Evolutionary conservation across 2,797 vertebrate species (phyloP).

Genomic region (Zalophus californianus): DNA sequence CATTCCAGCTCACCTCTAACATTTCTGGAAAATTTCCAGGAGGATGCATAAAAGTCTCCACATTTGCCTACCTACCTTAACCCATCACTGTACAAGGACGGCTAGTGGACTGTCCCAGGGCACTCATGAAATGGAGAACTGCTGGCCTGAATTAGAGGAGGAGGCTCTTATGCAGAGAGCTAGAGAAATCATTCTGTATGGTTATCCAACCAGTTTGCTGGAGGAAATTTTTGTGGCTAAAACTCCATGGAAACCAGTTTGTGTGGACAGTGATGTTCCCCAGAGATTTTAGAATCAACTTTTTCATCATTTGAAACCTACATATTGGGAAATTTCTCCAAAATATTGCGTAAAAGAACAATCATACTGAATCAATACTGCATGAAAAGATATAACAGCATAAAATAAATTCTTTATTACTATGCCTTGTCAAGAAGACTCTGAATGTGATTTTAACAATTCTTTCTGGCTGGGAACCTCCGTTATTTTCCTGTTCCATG

Average conservation of each 20-base stretch:
- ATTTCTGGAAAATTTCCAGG: not conserved
- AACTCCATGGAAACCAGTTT: conserved; percentile 9
- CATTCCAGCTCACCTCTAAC: not conserved
- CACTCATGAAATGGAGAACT: rapidly evolving
- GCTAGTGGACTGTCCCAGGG: not conserved
- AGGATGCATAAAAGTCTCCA: not conserved
- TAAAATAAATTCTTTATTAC: conserved; percentile 72
- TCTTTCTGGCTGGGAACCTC: not conserved
- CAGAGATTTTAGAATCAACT: conserved; percentile 25
- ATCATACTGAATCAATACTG: conserved; percentile 56
- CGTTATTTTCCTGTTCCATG: not conserved
- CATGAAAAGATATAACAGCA: conserved; percentile 49
- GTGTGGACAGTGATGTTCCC: conserved; percentile 34
- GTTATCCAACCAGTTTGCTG: not conserved
- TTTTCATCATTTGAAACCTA: conserved; percentile 61
- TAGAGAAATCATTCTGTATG: not conserved
- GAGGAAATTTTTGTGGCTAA: conserved; percentile 1
- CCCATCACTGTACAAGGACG: not conserved
- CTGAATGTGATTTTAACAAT: not conserved
- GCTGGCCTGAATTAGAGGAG: not conserved
- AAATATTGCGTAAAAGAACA: conserved; percentile 55
- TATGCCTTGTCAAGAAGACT: conserved; percentile 48
- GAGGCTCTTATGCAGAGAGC: not conserved
- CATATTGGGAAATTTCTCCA: conserved; percentile 62
- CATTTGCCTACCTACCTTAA: not conserved